These are phyloP conservation scores for Patella caerulea DNA, from an alignment of 2,888 invertebrate species.

Conservation along the genomic window DNA sequence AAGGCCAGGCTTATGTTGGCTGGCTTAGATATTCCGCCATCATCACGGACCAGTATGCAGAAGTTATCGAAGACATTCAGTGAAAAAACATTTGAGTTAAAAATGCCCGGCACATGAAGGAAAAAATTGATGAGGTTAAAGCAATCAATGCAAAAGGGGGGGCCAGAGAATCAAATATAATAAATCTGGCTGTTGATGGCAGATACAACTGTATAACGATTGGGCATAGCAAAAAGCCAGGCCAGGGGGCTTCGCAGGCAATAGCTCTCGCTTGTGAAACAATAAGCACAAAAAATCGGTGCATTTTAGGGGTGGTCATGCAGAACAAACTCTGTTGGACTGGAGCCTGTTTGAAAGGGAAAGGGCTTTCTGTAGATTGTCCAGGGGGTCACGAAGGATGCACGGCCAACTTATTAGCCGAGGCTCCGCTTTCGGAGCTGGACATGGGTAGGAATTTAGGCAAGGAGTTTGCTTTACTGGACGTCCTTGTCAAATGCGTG, in stretches of 20 bases:
- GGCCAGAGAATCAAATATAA: not conserved
- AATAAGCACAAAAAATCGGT: not conserved
- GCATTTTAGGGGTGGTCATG: not conserved
- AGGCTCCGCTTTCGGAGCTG: constrained; percentile 16
- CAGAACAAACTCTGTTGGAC: constrained; percentile 23
- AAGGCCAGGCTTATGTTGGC: constrained; percentile 3
- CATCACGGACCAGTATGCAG: not conserved
- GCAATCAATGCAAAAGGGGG: not conserved
- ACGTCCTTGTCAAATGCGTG: not conserved
- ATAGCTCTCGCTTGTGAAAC: constrained; percentile 13
- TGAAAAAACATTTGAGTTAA: not conserved
- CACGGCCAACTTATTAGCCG: constrained; percentile 18
- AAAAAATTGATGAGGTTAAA: not conserved
- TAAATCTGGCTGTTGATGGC: not conserved
- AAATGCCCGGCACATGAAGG: not conserved
- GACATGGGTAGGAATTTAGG: not conserved
- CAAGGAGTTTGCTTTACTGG: not conserved
- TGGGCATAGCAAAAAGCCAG: not conserved
- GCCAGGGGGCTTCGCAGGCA: constrained; percentile 8
- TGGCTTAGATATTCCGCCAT: not conserved
- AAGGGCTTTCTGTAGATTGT: constrained; percentile 24
- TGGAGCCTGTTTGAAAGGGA: constrained; percentile 23
- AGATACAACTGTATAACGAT: not conserved
- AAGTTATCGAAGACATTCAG: not conserved
- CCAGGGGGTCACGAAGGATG: constrained; percentile 21